Evolutionary conservation across 2,113 vertebrate species (phyloP).

Genomic region (Gobius niger): DNA sequence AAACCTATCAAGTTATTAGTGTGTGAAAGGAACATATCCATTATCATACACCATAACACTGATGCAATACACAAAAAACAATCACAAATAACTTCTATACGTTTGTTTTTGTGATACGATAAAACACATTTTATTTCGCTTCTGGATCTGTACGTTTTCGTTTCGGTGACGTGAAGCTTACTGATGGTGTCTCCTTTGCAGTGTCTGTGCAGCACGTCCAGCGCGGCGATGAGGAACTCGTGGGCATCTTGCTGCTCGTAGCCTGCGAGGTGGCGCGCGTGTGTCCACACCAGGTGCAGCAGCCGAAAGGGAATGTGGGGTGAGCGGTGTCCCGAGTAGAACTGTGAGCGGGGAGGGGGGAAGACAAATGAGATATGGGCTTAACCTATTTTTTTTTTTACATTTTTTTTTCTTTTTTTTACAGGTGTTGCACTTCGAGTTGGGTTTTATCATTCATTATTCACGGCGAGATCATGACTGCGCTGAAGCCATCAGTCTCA

Average conservation of each 20-base stretch:
- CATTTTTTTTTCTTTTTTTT: too few species aligned
- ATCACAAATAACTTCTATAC: too few species aligned
- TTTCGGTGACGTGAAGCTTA: conserved; percentile 36
- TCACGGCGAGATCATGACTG: conserved; percentile 3
- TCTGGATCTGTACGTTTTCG: too few species aligned
- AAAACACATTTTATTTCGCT: too few species aligned
- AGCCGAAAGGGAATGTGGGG: conserved; percentile 99
- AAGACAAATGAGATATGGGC: conserved; percentile 19
- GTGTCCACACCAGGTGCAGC: conserved; percentile 99
- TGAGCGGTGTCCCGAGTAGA: conserved; percentile 98
- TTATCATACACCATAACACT: too few species aligned
- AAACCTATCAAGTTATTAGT: too few species aligned
- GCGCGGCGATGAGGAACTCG: conserved; percentile 97
- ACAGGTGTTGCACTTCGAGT: conserved; percentile 11
- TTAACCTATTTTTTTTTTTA: conserved; percentile 37
- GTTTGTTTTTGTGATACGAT: too few species aligned
- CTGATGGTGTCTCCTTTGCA: conserved; percentile 89
- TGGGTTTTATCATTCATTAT: conserved; percentile 28
- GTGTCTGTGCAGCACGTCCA: conserved; percentile 97
- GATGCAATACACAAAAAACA: too few species aligned
- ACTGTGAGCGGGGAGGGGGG: conserved; percentile 71
- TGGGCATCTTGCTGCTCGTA: conserved; percentile 99
- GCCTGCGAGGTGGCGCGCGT: conserved; percentile 96
- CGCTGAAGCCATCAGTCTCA: conserved; percentile 1
- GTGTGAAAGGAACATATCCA: too few species aligned